phyloP scores from a whole-genome alignment of 2,888 invertebrate genomes.

The Dryocosmus kuriphilus region DNA sequence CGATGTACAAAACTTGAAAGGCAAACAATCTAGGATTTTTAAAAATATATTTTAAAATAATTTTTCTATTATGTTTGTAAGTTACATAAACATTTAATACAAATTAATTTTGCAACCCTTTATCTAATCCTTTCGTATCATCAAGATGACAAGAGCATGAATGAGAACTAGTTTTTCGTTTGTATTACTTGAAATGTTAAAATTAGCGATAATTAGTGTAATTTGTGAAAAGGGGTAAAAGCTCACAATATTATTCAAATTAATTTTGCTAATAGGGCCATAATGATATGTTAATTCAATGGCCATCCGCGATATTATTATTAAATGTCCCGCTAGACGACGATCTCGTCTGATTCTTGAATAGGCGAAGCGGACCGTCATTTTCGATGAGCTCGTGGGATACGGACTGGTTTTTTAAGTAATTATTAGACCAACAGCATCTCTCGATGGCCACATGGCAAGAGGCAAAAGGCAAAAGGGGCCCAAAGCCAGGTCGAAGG shows the following conservation, averaged over 20 bases:
- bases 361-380: conserved; percentile 33
- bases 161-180: background rate
- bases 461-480: conserved; percentile 59
- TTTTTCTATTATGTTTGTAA: too few relatives aligned
- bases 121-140: too few relatives aligned
- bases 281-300: conserved; percentile 36
- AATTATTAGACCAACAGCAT: conserved; percentile 75
- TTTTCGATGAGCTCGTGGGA: conserved; percentile 37
- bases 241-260: conserved; percentile 4
- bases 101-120: too few relatives aligned
- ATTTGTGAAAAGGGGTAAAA: background rate
- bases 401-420: conserved; percentile 64
- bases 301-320: conserved; percentile 13
- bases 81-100: too few relatives aligned
- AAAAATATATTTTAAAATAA: too few relatives aligned
- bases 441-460: conserved; percentile 75
- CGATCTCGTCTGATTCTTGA: conserved; percentile 41
- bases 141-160: background rate
- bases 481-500: conserved; percentile 58
- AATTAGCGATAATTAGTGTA: conserved; percentile 7
- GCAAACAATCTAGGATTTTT: too few relatives aligned
- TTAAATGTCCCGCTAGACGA: conserved; percentile 40
- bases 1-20: too few relatives aligned
- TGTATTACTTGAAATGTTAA: background rate
- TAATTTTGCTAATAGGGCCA: conserved; percentile 29